Conservation (phyloP, 2,113 vertebrate genomes). For the Bagarius yarrelli region DNA sequence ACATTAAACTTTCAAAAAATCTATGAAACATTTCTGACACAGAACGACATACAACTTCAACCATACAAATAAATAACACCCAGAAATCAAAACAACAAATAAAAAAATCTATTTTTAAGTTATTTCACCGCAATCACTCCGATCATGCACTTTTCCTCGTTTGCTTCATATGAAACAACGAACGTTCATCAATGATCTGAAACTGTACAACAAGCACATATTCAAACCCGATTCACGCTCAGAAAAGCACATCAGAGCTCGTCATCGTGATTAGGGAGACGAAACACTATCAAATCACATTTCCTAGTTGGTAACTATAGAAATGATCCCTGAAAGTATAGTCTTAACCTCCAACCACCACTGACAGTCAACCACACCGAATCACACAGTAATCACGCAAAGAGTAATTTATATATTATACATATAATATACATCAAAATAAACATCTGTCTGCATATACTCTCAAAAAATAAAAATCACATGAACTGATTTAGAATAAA, state of each 20-base stretch:
- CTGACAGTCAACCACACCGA: too few species aligned
- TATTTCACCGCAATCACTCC: not conserved
- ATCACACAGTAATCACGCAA: not conserved
- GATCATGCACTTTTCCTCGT: not conserved
- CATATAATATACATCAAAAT: not conserved
- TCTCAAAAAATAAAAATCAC: not conserved
- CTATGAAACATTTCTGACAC: too few species aligned
- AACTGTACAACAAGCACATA: not conserved
- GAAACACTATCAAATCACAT: conserved; percentile 59
- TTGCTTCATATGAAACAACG: not conserved
- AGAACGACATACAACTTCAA: too few species aligned
- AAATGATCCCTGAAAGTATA: too few species aligned
- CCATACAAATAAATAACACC: too few species aligned
- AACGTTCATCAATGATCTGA: not conserved
- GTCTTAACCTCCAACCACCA: too few species aligned
- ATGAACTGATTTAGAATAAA: not conserved
- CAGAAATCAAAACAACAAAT: too few species aligned
- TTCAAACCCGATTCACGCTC: not conserved
- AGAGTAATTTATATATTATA: not conserved
- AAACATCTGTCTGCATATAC: rapidly evolving
- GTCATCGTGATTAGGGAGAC: conserved; percentile 19
- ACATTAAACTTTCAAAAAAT: too few species aligned
- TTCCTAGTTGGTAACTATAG: conserved; percentile 49
- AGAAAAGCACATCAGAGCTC: not conserved
- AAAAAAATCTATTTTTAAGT: too few species aligned